A percentile compares a stretch with the other conserved stretches of the same genome.
These are phyloP conservation scores for Lordiphosa fenestrarum DNA, from an alignment of 2,888 invertebrate species.

Conservation along the genomic window DNA sequence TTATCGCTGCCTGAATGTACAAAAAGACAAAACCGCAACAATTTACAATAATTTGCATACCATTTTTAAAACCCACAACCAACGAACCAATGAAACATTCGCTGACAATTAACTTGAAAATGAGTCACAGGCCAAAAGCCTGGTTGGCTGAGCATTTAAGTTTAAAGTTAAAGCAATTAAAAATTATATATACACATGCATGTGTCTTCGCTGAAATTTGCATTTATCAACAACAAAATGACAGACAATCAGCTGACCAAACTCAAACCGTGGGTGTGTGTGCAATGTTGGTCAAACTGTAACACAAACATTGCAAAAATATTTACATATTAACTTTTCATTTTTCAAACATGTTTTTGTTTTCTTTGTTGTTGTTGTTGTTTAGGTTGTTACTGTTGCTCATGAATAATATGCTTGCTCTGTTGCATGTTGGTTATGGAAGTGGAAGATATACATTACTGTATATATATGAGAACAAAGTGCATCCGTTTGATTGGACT, in stretches of 20 bases:
- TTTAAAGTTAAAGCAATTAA: constrained; percentile 29
- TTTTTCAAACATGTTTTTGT: constrained; percentile 26
- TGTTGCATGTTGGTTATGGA: constrained; percentile 17
- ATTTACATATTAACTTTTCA: constrained; percentile 63
- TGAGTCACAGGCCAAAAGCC: constrained; percentile 20
- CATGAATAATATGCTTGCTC: constrained; percentile 34
- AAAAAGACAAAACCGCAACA: constrained; percentile 44
- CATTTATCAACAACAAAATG: constrained; percentile 24
- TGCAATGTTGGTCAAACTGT: constrained; percentile 32
- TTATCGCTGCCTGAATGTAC: constrained; percentile 1
- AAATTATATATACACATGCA: constrained; percentile 3
- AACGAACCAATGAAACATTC: constrained; percentile 35
- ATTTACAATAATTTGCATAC: constrained; percentile 58
- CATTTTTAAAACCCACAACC: constrained; percentile 45
- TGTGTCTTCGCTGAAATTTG: constrained; percentile 12
- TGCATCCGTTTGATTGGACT: no score
- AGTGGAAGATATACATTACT: constrained; percentile 2
- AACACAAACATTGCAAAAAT: constrained; percentile 54
- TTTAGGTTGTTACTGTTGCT: constrained; percentile 15
- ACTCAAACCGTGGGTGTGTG: constrained; percentile 20
- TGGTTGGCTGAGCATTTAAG: constrained; percentile 5
- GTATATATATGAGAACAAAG: neutral
- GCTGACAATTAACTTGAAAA: constrained; percentile 52
- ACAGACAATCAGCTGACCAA: constrained; percentile 51
- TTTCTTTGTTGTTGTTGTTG: constrained; percentile 25